These are phyloP conservation scores for Castor canadensis DNA, from an alignment of 2,113 vertebrate genomes.

Conservation along the genomic window DNA sequence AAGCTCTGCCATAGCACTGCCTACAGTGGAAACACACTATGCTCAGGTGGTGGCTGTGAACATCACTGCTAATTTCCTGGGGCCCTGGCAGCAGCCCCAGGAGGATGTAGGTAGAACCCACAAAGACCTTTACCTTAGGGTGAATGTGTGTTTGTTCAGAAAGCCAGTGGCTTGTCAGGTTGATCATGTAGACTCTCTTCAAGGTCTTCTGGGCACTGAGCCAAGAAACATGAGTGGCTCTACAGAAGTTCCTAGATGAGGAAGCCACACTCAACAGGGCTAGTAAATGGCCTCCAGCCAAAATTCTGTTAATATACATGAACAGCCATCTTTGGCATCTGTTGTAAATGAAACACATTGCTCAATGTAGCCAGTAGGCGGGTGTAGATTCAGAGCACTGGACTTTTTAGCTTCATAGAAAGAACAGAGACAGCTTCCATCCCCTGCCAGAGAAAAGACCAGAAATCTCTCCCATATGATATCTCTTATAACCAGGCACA, in stretches of 20 bases:
- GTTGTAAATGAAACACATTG: not conserved
- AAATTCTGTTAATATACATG: not conserved
- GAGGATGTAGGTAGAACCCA: not conserved
- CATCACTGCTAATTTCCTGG: not conserved
- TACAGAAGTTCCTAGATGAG: not conserved
- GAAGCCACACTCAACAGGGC: not conserved
- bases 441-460: not conserved
- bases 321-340: not conserved
- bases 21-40: no score
- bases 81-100: not conserved
- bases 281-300: not conserved
- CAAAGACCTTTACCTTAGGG: not conserved
- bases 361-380: not conserved
- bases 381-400: not conserved
- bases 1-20: not conserved
- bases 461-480: not conserved
- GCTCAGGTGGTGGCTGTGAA: not conserved
- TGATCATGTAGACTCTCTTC: not conserved
- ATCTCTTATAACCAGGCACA: not conserved
- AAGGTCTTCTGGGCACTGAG: not conserved
- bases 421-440: not conserved
- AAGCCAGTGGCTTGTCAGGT: not conserved
- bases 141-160: not conserved
- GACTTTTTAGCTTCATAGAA: not conserved
- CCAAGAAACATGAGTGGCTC: not conserved